These are phyloP conservation scores for Chelonus formosanus DNA, from an alignment of 2,888 invertebrate genomes.

Conservation along the genomic window DNA sequence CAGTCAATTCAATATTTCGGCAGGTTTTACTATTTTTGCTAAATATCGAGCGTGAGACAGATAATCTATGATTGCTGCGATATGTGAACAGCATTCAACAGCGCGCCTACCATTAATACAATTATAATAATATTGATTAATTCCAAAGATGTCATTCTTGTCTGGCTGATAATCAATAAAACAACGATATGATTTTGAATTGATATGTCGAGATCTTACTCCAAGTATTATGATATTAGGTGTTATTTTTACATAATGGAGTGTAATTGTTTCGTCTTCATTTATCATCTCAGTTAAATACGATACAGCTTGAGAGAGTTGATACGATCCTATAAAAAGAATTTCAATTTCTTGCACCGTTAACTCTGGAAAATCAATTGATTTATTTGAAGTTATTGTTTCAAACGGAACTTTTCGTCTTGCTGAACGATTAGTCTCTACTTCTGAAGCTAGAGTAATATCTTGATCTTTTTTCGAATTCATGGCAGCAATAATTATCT, in stretches of 20 bases:
- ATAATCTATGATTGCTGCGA: constrained; percentile 39
- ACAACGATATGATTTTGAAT: constrained; percentile 32
- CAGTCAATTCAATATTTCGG: constrained; percentile 33
- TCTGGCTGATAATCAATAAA: constrained; percentile 34
- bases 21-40: constrained; percentile 38
- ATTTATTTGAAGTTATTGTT: constrained; percentile 19
- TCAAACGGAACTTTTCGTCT: constrained; percentile 31
- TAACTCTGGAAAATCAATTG: constrained; percentile 32
- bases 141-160: constrained; percentile 25
- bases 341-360: constrained; percentile 22
- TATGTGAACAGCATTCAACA: constrained; percentile 41
- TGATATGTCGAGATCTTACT: constrained; percentile 38
- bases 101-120: constrained; percentile 40
- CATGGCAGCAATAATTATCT: constrained; percentile 35
- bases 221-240: constrained; percentile 36
- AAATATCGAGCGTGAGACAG: constrained; percentile 39
- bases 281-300: constrained; percentile 43
- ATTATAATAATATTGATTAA: constrained; percentile 36
- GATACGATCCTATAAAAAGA: constrained; percentile 21
- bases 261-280: constrained; percentile 33
- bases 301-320: constrained; percentile 39
- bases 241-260: constrained; percentile 38
- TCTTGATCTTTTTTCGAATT: constrained; percentile 34
- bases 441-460: constrained; percentile 36
- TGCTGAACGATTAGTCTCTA: constrained; percentile 34